These are phyloP conservation scores for Anoplius nigerrimus DNA, from an alignment of 2,888 invertebrate genomes.

Conservation along the genomic window DNA sequence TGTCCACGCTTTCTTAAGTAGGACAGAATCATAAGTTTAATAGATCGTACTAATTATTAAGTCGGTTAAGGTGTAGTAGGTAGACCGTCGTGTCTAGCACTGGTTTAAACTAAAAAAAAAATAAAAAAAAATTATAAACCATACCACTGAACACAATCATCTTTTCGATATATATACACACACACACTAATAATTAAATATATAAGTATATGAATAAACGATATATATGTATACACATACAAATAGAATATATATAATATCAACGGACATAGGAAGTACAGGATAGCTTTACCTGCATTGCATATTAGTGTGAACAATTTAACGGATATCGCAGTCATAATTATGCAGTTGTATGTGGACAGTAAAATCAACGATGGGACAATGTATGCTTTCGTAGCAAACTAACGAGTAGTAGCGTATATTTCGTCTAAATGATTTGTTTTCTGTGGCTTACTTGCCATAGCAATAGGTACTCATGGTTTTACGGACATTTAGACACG, in stretches of 20 bases:
- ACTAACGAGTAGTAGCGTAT: not conserved
- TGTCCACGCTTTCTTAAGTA: constrained; percentile 15
- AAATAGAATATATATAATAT: not conserved
- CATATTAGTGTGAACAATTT: constrained; percentile 1
- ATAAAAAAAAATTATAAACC: constrained; percentile 16
- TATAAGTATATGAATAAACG: constrained; percentile 24
- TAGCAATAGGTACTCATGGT: not conserved
- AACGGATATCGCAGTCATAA: not conserved
- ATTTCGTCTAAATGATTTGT: not conserved
- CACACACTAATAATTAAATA: constrained; percentile 16
- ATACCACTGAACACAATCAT: constrained; percentile 43
- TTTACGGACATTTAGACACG: not conserved
- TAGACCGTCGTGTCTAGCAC: constrained; percentile 32
- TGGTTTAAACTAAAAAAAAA: constrained; percentile 26
- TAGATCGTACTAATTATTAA: constrained; percentile 15
- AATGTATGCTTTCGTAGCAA: not conserved
- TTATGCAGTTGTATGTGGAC: constrained; percentile 5
- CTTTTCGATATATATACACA: constrained; percentile 35
- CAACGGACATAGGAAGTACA: not conserved
- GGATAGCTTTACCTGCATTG: constrained; percentile 9
- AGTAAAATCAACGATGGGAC: not conserved
- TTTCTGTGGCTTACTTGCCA: not conserved
- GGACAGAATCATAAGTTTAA: constrained; percentile 9
- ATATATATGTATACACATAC: constrained; percentile 18
- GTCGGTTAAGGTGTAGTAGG: constrained; percentile 31